Evolutionary conservation across 2,797 vertebrate species (phyloP).

Genomic region (Cyclopterus lumpus): DNA sequence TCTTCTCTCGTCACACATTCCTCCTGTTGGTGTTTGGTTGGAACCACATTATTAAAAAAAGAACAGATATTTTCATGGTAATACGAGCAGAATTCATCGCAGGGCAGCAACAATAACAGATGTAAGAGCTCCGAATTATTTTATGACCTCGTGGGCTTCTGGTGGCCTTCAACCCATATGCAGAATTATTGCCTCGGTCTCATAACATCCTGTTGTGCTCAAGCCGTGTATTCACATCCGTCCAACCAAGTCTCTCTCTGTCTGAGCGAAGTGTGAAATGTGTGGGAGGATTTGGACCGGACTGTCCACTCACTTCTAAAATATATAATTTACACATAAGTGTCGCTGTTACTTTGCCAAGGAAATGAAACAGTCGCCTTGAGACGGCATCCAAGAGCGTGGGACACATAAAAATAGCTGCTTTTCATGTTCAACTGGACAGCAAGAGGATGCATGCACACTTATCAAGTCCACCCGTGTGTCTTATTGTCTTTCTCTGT

Average conservation of each 20-base stretch:
- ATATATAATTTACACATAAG: slow-evolving; percentile 55
- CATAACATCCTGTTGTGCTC: slow-evolving; percentile 30
- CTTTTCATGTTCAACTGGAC: slow-evolving; percentile 44
- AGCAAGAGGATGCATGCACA: slow-evolving; percentile 46
- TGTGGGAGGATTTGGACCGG: slow-evolving; percentile 71
- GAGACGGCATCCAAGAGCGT: slow-evolving; percentile 33
- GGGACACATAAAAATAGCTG: slow-evolving; percentile 53
- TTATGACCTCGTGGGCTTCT: slow-evolving; percentile 11
- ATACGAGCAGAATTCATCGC: slow-evolving; percentile 13
- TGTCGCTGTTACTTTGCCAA: slow-evolving; percentile 46
- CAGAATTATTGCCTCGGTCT: slow-evolving; percentile 36
- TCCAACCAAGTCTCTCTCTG: slow-evolving; percentile 36
- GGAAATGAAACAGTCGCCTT: slow-evolving; percentile 34
- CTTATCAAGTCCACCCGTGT: slow-evolving; percentile 35
- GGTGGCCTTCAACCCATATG: slow-evolving; percentile 25
- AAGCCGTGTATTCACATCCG: slow-evolving; percentile 29
- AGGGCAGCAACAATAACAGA: slow-evolving; percentile 13
- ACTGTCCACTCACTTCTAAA: slow-evolving; percentile 55
- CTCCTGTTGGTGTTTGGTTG: background rate
- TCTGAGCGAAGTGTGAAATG: slow-evolving; percentile 69
- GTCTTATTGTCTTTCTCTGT: slow-evolving; percentile 47
- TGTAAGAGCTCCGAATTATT: slow-evolving; percentile 22
- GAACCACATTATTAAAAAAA: background rate
- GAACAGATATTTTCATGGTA: background rate
- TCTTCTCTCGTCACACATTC: background rate